Base-by-base conservation (phyloP, 2,113 vertebrate species). In the Thermophis baileyi region DNA sequence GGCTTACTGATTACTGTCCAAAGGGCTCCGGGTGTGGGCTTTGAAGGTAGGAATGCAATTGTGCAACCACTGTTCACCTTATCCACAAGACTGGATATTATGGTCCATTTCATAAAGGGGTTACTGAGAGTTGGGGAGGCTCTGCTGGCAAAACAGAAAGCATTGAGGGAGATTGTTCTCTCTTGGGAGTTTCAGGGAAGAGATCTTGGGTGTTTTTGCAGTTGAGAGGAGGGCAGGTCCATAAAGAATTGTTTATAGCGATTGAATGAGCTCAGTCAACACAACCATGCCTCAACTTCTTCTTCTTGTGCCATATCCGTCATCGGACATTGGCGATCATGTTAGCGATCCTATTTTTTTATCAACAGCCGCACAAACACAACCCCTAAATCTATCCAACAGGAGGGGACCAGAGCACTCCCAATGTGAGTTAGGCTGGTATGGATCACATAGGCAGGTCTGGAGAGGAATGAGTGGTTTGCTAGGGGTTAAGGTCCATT, bases 171-270 rank as follows among this genome's bases (percentile, higher is more conserved):
- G 0, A 54, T 92, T 91, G 94, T 88, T 91, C 92, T 95, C 95
- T 93, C 86, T 93, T 92, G 87, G 92, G 94, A 92, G 0, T 0
- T 94, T 94, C 92, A 90, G 22, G 2, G 90, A 3, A 0, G 27
- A 1, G 46, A 47, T 81, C 0, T 0, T 1, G 0, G 22, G 0
- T 0, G 27, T 0, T n/a, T 53, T 89, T 88, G 49, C 91, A 69
- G 47, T 35, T 53, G 51, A 47, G 30, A 50, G 47, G 30, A 50
- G 47, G n/a, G 30, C 40, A 47, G 57, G 12, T 50, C 49, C 49
- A 50, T 50, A 11, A 50, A 12, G 35, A 40, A 35, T 6, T 25
- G 46, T 49, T 35, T 91, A 30, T 69, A 87, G 44, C 81, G n/a
- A 47, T 2, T 55, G 54, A 12, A 69, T 51, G 85, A 25, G 12